Percentiles rank a stretch among this genome's conserved stretches.
These are phyloP conservation scores for Patagioenas fasciata DNA, from an alignment of 2,113 vertebrate genomes.

Conservation along the genomic window DNA sequence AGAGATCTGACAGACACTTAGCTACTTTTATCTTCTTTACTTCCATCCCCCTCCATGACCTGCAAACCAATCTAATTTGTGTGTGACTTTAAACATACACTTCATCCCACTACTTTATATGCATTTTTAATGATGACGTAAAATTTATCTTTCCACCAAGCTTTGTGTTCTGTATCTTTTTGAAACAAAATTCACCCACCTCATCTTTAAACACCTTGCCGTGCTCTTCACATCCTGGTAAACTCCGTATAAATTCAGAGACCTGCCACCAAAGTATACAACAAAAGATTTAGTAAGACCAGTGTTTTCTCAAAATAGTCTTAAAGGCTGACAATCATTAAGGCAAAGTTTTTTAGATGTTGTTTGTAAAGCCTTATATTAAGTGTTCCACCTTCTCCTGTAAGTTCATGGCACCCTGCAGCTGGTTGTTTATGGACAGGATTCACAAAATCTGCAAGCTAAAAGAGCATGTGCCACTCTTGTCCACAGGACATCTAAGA, in stretches of 20 bases:
- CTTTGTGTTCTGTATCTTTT: not conserved
- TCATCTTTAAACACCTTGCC: slow-evolving; percentile 88
- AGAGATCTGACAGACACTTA: not conserved
- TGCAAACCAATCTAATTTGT: not conserved
- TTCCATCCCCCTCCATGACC: not conserved
- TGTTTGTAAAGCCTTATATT: not conserved
- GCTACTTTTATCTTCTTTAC: not conserved
- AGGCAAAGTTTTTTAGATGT: not conserved
- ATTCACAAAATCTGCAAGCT: not conserved
- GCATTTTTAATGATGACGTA: not conserved
- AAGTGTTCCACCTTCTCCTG: not conserved
- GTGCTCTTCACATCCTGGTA: slow-evolving; percentile 87
- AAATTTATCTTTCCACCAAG: not conserved
- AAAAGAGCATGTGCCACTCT: not conserved
- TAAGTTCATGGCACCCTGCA: not conserved
- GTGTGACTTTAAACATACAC: not conserved
- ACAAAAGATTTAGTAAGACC: not conserved
- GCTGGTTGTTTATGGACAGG: not conserved
- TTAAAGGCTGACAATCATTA: not conserved
- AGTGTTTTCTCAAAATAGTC: not conserved
- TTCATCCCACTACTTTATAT: not conserved
- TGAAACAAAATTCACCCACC: slow-evolving; percentile 69
- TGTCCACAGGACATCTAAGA: not conserved
- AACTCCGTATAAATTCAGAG: slow-evolving; percentile 85
- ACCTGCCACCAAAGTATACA: slow-evolving; percentile 72